Percentiles rank a stretch among this genome's conserved stretches.
These are phyloP conservation scores for Helicoverpa zea DNA, from an alignment of 1,140 invertebrate genomes.

Conservation along the genomic window DNA sequence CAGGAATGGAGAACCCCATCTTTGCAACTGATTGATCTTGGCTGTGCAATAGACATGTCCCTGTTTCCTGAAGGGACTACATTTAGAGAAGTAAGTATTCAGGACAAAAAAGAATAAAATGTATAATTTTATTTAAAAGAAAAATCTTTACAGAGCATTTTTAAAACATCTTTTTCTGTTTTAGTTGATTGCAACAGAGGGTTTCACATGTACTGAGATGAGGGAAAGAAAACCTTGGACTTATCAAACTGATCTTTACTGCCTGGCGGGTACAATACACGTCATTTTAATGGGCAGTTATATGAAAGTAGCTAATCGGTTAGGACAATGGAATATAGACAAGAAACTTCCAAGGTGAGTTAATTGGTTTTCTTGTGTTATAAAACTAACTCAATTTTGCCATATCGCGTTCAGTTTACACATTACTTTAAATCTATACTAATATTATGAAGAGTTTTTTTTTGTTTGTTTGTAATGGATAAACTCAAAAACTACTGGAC, in stretches of 20 bases:
- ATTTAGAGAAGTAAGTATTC: constrained; percentile 89
- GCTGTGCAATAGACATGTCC: constrained; percentile 95
- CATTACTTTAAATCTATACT: too few relatives aligned
- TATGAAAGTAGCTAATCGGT: constrained; percentile 92
- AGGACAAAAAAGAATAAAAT: not conserved
- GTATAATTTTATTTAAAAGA: not conserved
- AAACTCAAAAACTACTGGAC: too few relatives aligned
- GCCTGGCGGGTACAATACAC: constrained; percentile 94
- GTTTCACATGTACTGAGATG: constrained; percentile 96
- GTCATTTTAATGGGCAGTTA: constrained; percentile 95
- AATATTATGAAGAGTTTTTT: too few relatives aligned
- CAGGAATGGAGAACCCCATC: constrained; percentile 88
- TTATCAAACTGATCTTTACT: constrained; percentile 97
- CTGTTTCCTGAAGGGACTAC: constrained; percentile 92
- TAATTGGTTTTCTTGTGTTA: constrained; percentile 2
- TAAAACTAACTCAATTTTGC: not conserved
- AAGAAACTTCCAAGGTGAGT: constrained; percentile 89
- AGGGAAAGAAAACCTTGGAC: constrained; percentile 95
- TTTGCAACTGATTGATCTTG: constrained; percentile 95
- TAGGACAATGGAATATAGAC: constrained; percentile 90
- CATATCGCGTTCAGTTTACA: too few relatives aligned
- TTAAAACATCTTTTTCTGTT: constrained; percentile 55
- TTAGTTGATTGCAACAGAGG: constrained; percentile 90
- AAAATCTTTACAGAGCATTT: not conserved
- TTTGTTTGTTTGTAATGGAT: too few relatives aligned